Percentiles rank a stretch among this genome's conserved stretches.
These are phyloP conservation scores for Nomada fucata DNA, from an alignment of 2,888 invertebrate species.

Conservation along the genomic window DNA sequence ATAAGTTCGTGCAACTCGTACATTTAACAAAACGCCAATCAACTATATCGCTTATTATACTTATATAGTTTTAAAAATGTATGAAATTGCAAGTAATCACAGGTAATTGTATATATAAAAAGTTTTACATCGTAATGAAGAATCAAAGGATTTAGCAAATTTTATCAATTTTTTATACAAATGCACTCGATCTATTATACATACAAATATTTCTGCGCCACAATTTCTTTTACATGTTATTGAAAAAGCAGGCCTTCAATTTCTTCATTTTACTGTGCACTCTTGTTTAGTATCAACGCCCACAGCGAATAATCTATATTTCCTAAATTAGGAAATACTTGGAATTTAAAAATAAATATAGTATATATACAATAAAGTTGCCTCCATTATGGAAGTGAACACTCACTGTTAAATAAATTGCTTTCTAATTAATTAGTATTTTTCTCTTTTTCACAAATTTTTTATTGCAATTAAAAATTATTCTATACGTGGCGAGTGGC, in stretches of 20 bases:
- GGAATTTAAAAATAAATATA: slow-evolving; percentile 5
- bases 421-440: not conserved
- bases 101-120: slow-evolving; percentile 39
- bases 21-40: slow-evolving; percentile 28
- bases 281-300: not conserved
- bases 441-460: not conserved
- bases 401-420: not conserved
- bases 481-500: slow-evolving; percentile 1
- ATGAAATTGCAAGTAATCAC: slow-evolving; percentile 49
- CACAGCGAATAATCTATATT: not conserved
- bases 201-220: slow-evolving; percentile 17
- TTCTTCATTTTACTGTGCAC: not conserved
- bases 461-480: slow-evolving; percentile 22
- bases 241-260: not conserved
- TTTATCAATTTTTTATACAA: slow-evolving; percentile 32
- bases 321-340: not conserved
- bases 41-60: slow-evolving; percentile 28
- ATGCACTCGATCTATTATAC: slow-evolving; percentile 23
- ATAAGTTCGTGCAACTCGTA: slow-evolving; percentile 24
- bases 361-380: not conserved
- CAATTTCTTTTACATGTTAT: not conserved
- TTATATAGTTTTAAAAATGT: slow-evolving; percentile 27
- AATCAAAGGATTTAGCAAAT: slow-evolving; percentile 32
- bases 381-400: not conserved
- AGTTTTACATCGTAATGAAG: slow-evolving; percentile 25